Evolutionary conservation across 2,888 invertebrate genomes (phyloP), one percentile per base, ranked within the genome.

Genomic region (Eucera pruinosa): DNA sequence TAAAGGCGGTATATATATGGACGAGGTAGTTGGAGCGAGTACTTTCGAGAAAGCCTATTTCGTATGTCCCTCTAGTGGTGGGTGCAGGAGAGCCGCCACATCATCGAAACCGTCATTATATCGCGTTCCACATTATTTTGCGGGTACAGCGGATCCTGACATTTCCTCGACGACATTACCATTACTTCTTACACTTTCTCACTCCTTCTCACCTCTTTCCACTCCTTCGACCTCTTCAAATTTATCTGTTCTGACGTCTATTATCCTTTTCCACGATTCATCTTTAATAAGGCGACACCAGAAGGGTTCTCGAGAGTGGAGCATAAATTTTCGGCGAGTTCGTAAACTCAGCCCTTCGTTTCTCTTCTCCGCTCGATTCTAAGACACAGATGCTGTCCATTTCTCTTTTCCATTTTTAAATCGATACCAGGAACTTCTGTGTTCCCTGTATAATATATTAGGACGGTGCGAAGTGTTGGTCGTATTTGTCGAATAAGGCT

Each of bases 51-150:
- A n/a, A n/a, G n/a, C n/a, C n/a, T n/a, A n/a, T n/a, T n/a, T n/a
- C n/a, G n/a, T n/a, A n/a, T n/a, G n/a, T n/a, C n/a, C n/a, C n/a
- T n/a, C n/a, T n/a, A n/a, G n/a, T n/a, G n/a, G n/a, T n/a, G n/a
- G n/a, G n/a, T n/a, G n/a, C n/a, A n/a, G n/a, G n/a, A n/a, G n/a
- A n/a, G n/a, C n/a, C n/a, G n/a, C n/a, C n/a, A n/a, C n/a, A n/a
- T n/a, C n/a, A n/a, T n/a, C n/a, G n/a, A 61, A 47, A 39, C 68
- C 65, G n/a, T 81, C 81, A 45, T 81, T 81, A 78, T 30, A 33
- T 70, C 50, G 64, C 39, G 50, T 62, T 66, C n/a, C 68, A 39
- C 33, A 39, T 43, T 60, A 18, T 73, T 73, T 23, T 39, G 77
- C 47, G 71, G 62, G 11, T 30, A 62, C 36, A 33, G 52, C 54